A percentile compares a stretch with the other conserved stretches of the same genome.
Conservation (phyloP, 1,140 invertebrate species). For the Protaetia brevitarsis region DNA sequence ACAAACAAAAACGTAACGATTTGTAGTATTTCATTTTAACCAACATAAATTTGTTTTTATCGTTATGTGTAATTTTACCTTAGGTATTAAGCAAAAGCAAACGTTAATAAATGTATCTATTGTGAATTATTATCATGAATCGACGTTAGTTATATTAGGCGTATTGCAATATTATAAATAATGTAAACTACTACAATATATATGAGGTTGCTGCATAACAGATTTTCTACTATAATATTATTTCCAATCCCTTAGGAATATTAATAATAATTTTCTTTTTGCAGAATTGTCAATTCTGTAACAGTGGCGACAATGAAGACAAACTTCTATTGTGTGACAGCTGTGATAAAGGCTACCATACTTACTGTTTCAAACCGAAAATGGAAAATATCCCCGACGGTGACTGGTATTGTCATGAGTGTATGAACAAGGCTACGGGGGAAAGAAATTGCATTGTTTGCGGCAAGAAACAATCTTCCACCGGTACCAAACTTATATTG, state of each 20-base stretch:
- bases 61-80: too few species aligned
- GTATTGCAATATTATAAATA: too few species aligned
- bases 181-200: too few species aligned
- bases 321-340: conserved; percentile 92
- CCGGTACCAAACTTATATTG: conserved; percentile 69
- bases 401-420: conserved; percentile 97
- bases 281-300: conserved; percentile 96
- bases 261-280: conserved; percentile 44
- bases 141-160: too few species aligned
- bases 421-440: conserved; percentile 91
- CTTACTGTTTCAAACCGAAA: conserved; percentile 96
- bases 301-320: conserved; percentile 93
- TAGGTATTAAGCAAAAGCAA: too few species aligned
- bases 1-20: too few species aligned
- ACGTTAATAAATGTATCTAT: too few species aligned
- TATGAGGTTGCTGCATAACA: background rate
- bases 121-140: too few species aligned
- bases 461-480: conserved; percentile 64
- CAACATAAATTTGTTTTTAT: too few species aligned
- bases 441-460: conserved; percentile 86
- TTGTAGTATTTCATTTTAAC: too few species aligned
- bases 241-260: background rate
- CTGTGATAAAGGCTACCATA: conserved; percentile 97
- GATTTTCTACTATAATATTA: background rate
- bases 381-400: conserved; percentile 96